Conservation (phyloP, 2,113 vertebrate genomes). For the Cervus canadensis region DNA sequence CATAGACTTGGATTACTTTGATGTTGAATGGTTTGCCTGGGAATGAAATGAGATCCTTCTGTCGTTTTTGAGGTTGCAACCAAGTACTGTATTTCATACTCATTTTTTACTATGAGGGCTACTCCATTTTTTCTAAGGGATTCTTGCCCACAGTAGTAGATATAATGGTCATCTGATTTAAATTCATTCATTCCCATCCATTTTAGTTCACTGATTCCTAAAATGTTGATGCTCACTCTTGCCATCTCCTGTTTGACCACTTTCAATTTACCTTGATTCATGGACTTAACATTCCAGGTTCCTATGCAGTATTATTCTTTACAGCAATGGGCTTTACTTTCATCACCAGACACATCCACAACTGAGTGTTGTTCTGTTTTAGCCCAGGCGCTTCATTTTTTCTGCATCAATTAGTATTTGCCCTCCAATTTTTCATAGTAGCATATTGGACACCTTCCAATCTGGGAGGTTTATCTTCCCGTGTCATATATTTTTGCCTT, state of each 20-base stretch:
- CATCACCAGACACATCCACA: background rate
- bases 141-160: background rate
- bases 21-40: background rate
- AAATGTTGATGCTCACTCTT: background rate
- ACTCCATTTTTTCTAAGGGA: background rate
- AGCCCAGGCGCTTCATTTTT: background rate
- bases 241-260: background rate
- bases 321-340: background rate
- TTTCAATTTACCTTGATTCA: background rate
- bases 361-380: background rate
- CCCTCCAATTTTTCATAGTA: background rate
- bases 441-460: background rate
- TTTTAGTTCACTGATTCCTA: background rate
- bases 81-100: background rate
- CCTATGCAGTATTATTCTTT: background rate
- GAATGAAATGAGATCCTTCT: background rate
- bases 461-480: background rate
- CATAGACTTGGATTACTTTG: background rate
- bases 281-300: background rate
- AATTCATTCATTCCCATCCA: background rate
- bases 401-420: background rate
- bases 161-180: background rate
- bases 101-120: background rate
- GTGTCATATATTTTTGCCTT: background rate
- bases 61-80: background rate